These are phyloP conservation scores for mouse (Mus musculus) DNA, from an alignment of 2,113 vertebrate species.

Conservation along the genomic window GRCm39 chr5:24511501-24512000, in stretches of 20 bases:
- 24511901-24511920: background rate
- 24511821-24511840: fast-evolving
- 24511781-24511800: background rate
- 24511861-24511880: background rate
- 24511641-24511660: background rate
- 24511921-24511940: background rate
- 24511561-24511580: too few relatives aligned
- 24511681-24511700: background rate
- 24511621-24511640: background rate
- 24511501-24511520: too few relatives aligned
- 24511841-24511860: background rate
- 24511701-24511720: too few relatives aligned
- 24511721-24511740: too few relatives aligned
- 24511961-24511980: background rate
- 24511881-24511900: background rate
- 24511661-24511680: background rate
- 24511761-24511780: background rate
- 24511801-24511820: fast-evolving
- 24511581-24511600: background rate
- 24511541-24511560: too few relatives aligned
- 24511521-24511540: too few relatives aligned
- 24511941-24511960: background rate
- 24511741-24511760: fast-evolving
- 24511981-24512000: background rate
- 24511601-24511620: background rate